Evolutionary conservation across 2,113 vertebrate species (phyloP).

Genomic region (Toxotes chatareus): DNA sequence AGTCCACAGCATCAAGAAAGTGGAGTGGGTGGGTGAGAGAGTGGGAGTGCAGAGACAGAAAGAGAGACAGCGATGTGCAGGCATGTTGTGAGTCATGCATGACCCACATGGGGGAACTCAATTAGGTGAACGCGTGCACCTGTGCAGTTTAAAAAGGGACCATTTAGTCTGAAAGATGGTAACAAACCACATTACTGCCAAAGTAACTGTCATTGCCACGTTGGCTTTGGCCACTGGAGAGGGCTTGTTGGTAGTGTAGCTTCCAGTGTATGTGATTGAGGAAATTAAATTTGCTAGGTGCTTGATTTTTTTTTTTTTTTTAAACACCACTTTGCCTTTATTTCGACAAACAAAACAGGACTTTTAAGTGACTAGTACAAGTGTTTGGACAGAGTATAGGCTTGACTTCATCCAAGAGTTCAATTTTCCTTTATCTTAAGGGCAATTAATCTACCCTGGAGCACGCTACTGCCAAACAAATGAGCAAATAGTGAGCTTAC

Average conservation of each 20-base stretch:
- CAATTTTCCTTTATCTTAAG: slow-evolving; percentile 50
- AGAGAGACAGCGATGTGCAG: slow-evolving; percentile 32
- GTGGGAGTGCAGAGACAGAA: slow-evolving; percentile 39
- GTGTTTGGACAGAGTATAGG: slow-evolving; percentile 26
- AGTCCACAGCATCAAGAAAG: slow-evolving; percentile 23
- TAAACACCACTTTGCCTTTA: slow-evolving; percentile 9
- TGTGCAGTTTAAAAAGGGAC: slow-evolving; percentile 50
- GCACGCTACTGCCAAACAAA: slow-evolving; percentile 61
- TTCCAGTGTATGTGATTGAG: slow-evolving; percentile 20
- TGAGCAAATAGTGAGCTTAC: slow-evolving; percentile 63
- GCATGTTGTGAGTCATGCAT: slow-evolving; percentile 50
- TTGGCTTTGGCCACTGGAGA: not conserved
- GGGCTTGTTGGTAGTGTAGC: not conserved
- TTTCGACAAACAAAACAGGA: slow-evolving; percentile 19
- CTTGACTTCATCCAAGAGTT: slow-evolving; percentile 40
- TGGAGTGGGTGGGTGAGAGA: slow-evolving; percentile 41
- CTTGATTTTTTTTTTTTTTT: slow-evolving; percentile 10
- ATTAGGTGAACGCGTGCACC: slow-evolving; percentile 42
- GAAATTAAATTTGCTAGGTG: not conserved
- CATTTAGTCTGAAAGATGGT: slow-evolving; percentile 30
- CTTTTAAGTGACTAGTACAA: slow-evolving; percentile 5
- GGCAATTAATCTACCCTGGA: slow-evolving; percentile 58
- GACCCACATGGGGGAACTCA: slow-evolving; percentile 55
- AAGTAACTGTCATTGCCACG: not conserved
- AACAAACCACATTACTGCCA: slow-evolving; percentile 9